These are phyloP conservation scores for Stenodema calcarata DNA, from an alignment of 2,888 invertebrate genomes.

Conservation along the genomic window DNA sequence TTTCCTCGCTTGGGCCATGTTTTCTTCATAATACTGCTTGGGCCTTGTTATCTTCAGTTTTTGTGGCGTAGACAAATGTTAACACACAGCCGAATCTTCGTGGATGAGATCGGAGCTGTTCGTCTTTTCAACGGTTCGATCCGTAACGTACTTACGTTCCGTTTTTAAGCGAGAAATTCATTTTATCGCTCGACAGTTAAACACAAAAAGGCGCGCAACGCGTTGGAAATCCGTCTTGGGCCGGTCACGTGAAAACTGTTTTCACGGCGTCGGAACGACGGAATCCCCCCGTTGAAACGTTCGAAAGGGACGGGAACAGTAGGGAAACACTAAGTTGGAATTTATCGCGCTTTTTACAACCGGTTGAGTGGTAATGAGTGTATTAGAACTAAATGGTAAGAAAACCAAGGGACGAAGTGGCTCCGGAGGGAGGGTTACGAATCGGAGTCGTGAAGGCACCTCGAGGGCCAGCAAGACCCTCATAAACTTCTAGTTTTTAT, in stretches of 20 bases:
- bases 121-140: too few relatives aligned
- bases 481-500: conserved; percentile 17
- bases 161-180: too few relatives aligned
- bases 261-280: neutral
- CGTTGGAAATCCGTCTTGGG: neutral
- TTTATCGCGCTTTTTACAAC: conserved; percentile 5
- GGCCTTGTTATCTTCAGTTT: too few relatives aligned
- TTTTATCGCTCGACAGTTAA: neutral
- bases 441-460: neutral
- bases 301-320: neutral
- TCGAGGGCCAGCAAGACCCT: neutral
- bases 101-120: too few relatives aligned
- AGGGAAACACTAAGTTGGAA: neutral
- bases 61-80: too few relatives aligned
- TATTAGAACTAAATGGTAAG: conserved; percentile 24
- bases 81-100: too few relatives aligned
- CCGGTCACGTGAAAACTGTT: neutral
- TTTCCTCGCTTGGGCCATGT: too few relatives aligned
- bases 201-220: neutral
- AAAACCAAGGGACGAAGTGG: neutral
- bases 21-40: too few relatives aligned
- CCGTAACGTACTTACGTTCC: too few relatives aligned
- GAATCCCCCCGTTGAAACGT: neutral
- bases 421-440: neutral
- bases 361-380: conserved; percentile 19